phyloP scores from a whole-genome alignment of 1,140 invertebrate species.

The Heliothis virescens region DNA sequence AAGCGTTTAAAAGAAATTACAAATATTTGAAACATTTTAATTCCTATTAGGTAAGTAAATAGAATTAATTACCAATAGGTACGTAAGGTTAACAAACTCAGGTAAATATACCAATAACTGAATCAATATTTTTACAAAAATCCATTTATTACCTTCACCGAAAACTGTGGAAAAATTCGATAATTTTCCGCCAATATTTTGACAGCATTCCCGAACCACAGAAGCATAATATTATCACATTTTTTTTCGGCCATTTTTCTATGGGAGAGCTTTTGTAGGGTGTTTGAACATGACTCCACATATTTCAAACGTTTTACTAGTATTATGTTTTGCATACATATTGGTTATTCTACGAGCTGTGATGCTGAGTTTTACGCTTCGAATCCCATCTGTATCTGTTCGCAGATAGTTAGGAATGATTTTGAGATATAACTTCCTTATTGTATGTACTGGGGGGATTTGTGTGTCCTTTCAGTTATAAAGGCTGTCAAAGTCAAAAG shows the following conservation, averaged over 20 bases:
- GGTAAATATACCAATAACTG: too few relatives aligned
- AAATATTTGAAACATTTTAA: too few relatives aligned
- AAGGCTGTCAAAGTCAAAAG: too few relatives aligned
- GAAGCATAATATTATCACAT: slow-evolving; percentile 28
- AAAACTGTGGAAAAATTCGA: neutral
- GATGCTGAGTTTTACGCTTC: too few relatives aligned
- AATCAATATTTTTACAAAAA: neutral
- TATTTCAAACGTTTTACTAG: neutral
- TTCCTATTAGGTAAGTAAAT: too few relatives aligned
- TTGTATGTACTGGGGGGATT: too few relatives aligned
- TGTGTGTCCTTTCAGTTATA: too few relatives aligned
- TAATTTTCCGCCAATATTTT: slow-evolving; percentile 29
- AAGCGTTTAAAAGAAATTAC: too few relatives aligned
- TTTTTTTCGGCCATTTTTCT: slow-evolving; percentile 15
- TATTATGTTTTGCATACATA: neutral
- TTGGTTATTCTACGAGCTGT: neutral
- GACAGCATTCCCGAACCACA: slow-evolving; percentile 10
- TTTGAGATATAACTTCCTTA: too few relatives aligned
- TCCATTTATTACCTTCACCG: neutral
- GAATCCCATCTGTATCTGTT: too few relatives aligned
- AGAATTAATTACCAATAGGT: neutral
- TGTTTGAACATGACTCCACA: slow-evolving; percentile 1
- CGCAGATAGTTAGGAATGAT: too few relatives aligned
- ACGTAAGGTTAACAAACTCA: too few relatives aligned
- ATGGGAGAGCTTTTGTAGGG: neutral